Conservation (phyloP, 2,113 vertebrate genomes). For the Polypterus senegalus region DNA sequence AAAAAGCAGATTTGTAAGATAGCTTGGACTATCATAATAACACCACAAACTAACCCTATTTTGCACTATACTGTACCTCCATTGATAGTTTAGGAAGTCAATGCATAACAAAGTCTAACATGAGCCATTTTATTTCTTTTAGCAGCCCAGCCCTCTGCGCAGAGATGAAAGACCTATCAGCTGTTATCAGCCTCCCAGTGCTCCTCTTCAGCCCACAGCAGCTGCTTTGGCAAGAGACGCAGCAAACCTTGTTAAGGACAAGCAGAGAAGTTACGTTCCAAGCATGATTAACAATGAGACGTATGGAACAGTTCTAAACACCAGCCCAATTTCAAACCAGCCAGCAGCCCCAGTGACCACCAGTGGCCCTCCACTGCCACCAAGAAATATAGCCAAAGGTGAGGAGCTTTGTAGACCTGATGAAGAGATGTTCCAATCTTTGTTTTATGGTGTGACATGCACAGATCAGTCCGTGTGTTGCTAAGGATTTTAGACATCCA, state of each 20-base stretch:
- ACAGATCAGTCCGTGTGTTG: too few species aligned
- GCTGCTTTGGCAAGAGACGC: constrained; percentile 59
- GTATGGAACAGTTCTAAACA: constrained; percentile 74
- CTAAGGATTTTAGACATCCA: too few species aligned
- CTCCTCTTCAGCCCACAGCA: constrained; percentile 53
- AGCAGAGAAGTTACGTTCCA: constrained; percentile 71
- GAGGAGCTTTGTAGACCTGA: not conserved
- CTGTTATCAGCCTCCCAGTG: constrained; percentile 77
- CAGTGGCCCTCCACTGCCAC: constrained; percentile 78
- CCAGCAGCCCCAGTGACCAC: constrained; percentile 35
- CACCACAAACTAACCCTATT: too few species aligned
- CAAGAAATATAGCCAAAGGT: constrained; percentile 87
- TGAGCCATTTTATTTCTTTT: constrained; percentile 9
- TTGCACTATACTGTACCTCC: too few species aligned
- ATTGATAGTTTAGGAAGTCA: too few species aligned
- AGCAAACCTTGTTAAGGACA: constrained; percentile 65
- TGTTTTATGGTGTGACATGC: too few species aligned
- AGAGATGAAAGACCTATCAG: constrained; percentile 89
- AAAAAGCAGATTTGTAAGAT: too few species aligned
- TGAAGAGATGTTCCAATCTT: too few species aligned
- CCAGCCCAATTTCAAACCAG: constrained; percentile 45
- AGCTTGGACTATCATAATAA: too few species aligned
- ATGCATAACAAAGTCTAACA: too few species aligned
- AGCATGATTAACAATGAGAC: constrained; percentile 92
- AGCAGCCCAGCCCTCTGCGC: constrained; percentile 85